Evolutionary conservation across 2,113 vertebrate genomes (phyloP).

Genomic region (Hoplias malabaricus): DNA sequence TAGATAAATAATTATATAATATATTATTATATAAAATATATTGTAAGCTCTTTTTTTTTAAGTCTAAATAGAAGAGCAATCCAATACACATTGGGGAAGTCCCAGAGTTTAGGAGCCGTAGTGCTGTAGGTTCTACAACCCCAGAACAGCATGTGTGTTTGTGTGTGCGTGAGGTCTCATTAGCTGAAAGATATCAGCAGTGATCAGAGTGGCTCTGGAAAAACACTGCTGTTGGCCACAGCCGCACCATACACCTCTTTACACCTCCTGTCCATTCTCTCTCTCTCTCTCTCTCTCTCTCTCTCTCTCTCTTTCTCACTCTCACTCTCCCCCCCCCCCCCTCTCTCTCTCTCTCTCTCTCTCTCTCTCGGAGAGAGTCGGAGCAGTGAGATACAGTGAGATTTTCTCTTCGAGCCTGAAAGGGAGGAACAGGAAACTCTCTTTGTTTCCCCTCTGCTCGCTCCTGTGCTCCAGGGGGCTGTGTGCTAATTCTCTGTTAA

Average conservation of each 20-base stretch:
- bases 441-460: neutral
- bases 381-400: neutral
- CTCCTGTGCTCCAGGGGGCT: conserved; percentile 18
- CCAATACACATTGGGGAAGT: too few relatives aligned
- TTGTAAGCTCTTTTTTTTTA: too few relatives aligned
- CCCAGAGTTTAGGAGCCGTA: too few relatives aligned
- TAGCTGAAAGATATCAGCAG: conserved; percentile 20
- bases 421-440: neutral
- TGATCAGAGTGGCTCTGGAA: conserved; percentile 25
- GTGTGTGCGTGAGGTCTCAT: conserved; percentile 13
- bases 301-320: neutral
- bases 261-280: neutral
- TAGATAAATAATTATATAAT: too few relatives aligned
- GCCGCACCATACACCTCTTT: neutral
- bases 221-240: conserved; percentile 21
- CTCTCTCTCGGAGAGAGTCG: neutral
- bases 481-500: conserved; percentile 51
- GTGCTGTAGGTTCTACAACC: too few relatives aligned
- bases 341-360: neutral
- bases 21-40: too few relatives aligned
- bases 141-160: conserved; percentile 1
- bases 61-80: too few relatives aligned
- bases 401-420: conserved; percentile 4
- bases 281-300: neutral
- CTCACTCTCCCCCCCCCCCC: neutral